Base-by-base conservation (phyloP, 2,797 vertebrate genomes). In the Pangasius sanitwongsei region DNA sequence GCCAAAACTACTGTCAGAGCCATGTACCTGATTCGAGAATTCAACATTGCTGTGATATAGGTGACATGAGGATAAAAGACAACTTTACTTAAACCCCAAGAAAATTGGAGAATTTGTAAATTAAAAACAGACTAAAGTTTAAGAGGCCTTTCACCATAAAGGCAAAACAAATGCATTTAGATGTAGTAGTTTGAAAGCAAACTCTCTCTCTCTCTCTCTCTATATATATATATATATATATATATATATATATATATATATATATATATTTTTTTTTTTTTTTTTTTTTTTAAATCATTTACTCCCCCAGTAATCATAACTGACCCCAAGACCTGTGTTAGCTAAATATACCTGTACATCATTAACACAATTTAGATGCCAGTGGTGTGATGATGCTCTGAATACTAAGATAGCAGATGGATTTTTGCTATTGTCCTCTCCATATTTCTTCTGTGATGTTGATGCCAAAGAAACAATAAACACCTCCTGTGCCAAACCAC, bases 401-500 rank as follows among this genome's bases (percentile, higher is more conserved):
- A 65, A 83, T 83, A 65, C 37, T 65, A 65, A 65, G 20, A 70
- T 20, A 69, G 48, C 65, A 85, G 83, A 69, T 67, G 63, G 63
- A 34, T 6, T 1, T 70, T 44, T 37, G n/a, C 31, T 34, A 69
- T 53, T 85, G 44, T 85, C 65, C 65, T 53, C 48, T 70, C 5
- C 31, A 25, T 81, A 34, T 15, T 41, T 72, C 75, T 61, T 12
- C 63, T 70, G 87, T 34, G 34, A 50, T 82, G 67, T 88, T 61
- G 31, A 55, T 25, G 80, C 61, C 80, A 63, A 53, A 74, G 16
- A 67, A 77, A 78, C 82, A 78, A 78, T 88, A 85, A 78, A 85
- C 61, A 69, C 4, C 41, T 20, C 23, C 72, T 50, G 82, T 59
- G 53, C 90, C 90, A 91, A 91, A 92, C 89, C 92, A 91, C 81